Base-by-base conservation (phyloP, 2,888 invertebrate genomes). In the Hirtodrosophila trivittata region DNA sequence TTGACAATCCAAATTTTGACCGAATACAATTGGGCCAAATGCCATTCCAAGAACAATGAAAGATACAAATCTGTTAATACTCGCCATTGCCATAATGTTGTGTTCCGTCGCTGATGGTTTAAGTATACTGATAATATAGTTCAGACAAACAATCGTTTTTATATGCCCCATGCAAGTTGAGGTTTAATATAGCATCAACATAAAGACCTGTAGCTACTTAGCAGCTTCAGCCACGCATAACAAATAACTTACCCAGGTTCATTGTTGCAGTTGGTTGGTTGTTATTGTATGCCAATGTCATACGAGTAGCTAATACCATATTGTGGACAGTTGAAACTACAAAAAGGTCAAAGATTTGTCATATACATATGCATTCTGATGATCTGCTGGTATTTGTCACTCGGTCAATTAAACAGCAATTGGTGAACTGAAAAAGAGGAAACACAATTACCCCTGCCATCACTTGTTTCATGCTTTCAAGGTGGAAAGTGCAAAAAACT, bases 1-100 rank as follows among this genome's bases (percentile, higher is more conserved):
- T 50, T 80, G 86, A 16, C 90, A 90, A 51, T 90, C 88, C 38
- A 89, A 86, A 6, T 74, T 60, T 25, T 75, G 76, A 0, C 43
- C 56, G 8, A 21, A 32, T 18, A 35, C 62, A n/a, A 16, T 13
- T 25, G 37, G 38, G 25, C 8, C 43, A 26, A 51, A n/a, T 12
- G 18, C 21, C 30, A 69, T 7, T 38, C 52, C 72, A 8, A 85
- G 8, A 18, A 56, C 3, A 12, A 68, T 18, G 9, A 42, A 55
- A 32, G 49, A 42, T 3, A 55, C 10, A 28, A 74, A 13, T 32
- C 32, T 26, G 21, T 14, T 55, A 42, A 47, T 62, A 28, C 37
- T 7, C 55, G 46, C 37, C 56, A 80, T 72, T 28, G 32, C 26
- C 13, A 18, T 10, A 16, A 26, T 12, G 13, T 41, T 14, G 42